phyloP scores from a whole-genome alignment of 2,113 vertebrate genomes.

The Hystrix cristata region DNA sequence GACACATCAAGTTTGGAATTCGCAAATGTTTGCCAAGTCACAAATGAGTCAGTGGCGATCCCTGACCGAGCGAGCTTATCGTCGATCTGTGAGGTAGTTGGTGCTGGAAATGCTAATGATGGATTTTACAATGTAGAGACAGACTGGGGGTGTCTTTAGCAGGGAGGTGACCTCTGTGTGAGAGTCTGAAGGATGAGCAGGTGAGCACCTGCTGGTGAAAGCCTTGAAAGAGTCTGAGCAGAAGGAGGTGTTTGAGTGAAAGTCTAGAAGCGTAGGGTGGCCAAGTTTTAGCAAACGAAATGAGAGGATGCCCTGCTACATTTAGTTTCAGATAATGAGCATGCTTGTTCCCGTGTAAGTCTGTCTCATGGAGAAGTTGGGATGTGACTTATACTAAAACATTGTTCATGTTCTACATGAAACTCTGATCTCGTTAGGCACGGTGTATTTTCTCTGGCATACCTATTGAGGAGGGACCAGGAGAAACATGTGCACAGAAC shows the following conservation, averaged over 20 bases:
- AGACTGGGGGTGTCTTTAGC: not conserved
- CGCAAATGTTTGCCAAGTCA: no score
- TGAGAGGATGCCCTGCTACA: not conserved
- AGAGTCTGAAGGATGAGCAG: not conserved
- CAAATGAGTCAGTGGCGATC: not conserved
- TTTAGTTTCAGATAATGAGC: not conserved
- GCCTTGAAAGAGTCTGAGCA: not conserved
- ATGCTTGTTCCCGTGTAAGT: not conserved
- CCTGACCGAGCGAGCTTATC: not conserved
- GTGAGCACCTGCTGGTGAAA: not conserved
- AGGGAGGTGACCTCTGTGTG: not conserved
- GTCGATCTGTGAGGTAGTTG: not conserved
- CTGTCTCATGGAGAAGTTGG: not conserved
- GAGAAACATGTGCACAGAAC: not conserved
- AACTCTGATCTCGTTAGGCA: not conserved
- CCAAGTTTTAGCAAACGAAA: not conserved
- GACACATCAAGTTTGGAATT: not conserved
- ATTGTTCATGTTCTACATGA: not conserved
- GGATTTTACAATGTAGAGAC: not conserved
- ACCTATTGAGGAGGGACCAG: not conserved
- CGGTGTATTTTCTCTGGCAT: not conserved
- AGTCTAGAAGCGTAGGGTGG: not conserved
- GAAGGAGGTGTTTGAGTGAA: not conserved
- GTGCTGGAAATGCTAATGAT: not conserved
- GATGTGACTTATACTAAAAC: not conserved